These are phyloP conservation scores for Mus musculus DNA, from an alignment of 2,113 vertebrate genomes.

Conservation along the genomic window DNA sequence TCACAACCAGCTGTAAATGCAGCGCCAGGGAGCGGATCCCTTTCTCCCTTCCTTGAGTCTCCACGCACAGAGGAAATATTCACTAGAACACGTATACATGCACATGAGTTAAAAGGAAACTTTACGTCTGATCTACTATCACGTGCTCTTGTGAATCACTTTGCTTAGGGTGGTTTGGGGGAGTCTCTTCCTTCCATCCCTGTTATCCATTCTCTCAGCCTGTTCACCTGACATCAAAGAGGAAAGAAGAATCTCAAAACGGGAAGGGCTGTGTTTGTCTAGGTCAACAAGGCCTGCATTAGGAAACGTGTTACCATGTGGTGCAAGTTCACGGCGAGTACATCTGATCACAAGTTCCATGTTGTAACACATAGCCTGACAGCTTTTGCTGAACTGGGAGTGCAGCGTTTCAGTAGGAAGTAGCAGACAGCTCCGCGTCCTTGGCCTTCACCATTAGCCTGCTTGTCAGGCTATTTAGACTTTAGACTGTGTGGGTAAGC, in stretches of 20 bases:
- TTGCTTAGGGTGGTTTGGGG: background rate
- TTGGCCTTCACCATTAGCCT: fast-evolving
- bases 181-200: background rate
- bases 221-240: background rate
- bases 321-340: background rate
- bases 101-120: background rate
- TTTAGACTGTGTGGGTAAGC: background rate
- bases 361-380: background rate
- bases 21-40: background rate
- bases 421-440: background rate
- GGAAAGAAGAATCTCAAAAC: background rate
- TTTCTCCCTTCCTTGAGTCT: background rate
- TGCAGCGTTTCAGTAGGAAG: background rate
- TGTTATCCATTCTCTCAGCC: background rate
- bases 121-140: background rate
- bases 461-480: background rate
- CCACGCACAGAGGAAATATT: background rate
- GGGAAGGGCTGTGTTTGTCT: background rate
- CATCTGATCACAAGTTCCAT: background rate
- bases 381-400: background rate
- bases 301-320: background rate
- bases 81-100: background rate
- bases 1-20: background rate
- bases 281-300: background rate
- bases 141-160: background rate